Evolutionary conservation across 2,113 vertebrate genomes (phyloP).

Genomic region (Salminus brasiliensis): DNA sequence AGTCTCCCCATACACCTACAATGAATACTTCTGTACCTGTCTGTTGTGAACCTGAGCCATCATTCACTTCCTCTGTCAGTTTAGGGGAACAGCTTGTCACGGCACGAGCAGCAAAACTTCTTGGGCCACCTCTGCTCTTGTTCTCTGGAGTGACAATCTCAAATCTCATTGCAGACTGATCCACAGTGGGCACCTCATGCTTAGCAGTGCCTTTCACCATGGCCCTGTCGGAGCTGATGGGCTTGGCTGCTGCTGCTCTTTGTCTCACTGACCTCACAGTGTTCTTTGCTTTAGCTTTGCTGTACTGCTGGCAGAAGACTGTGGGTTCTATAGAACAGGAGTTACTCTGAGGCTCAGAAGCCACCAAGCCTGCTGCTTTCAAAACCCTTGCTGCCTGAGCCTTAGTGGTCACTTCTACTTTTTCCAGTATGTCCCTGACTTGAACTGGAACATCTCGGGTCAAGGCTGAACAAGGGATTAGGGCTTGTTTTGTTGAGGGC

Average conservation of each 20-base stretch:
- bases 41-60: not conserved
- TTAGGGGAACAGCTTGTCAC: not conserved
- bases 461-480: not conserved
- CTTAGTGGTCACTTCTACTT: not conserved
- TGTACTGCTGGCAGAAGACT: constrained; percentile 19
- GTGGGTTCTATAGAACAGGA: not conserved
- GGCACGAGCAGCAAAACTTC: not conserved
- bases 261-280: not conserved
- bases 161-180: constrained; percentile 9
- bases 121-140: not conserved
- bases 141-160: constrained; percentile 41
- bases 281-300: not conserved
- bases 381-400: not conserved
- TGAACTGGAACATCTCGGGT: not conserved
- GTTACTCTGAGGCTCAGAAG: not conserved
- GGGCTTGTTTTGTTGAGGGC: not conserved
- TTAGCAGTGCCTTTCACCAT: not conserved
- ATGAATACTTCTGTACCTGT: too few relatives aligned
- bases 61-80: not conserved
- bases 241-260: not conserved
- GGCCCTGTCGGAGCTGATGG: not conserved
- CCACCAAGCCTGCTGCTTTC: not conserved
- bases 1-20: too few relatives aligned
- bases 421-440: not conserved
- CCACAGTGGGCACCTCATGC: not conserved